Conservation (phyloP, 1,140 invertebrate genomes). For the Drosophila ficusphila region DNA sequence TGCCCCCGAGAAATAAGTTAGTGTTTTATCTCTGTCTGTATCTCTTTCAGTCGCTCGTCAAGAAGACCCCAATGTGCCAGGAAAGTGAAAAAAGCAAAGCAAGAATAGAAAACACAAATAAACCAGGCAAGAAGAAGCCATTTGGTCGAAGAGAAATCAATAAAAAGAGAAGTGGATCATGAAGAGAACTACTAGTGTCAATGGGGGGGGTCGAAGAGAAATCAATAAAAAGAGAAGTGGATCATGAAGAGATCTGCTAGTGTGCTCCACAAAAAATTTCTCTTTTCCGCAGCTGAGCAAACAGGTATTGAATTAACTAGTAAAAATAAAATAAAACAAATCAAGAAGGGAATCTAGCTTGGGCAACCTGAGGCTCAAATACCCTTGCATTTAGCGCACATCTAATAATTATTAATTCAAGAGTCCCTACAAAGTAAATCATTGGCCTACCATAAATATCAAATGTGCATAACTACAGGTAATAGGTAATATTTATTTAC, state of each 20-base stretch:
- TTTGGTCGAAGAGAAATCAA: conserved; percentile 21
- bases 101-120: not conserved
- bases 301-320: conserved; percentile 6
- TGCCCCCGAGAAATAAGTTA: not conserved
- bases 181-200: not conserved
- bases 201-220: conserved; percentile 9
- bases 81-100: conserved; percentile 1
- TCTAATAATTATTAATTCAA: too few species aligned
- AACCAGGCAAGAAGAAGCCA: not conserved
- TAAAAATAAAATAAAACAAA: conserved; percentile 1
- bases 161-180: not conserved
- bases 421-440: too few species aligned
- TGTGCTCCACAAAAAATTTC: not conserved
- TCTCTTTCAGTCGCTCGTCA: not conserved
- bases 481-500: too few species aligned
- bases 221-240: conserved; percentile 12
- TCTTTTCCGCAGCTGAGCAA: conserved; percentile 26
- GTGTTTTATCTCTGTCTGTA: not conserved
- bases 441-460: too few species aligned
- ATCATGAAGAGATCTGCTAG: not conserved
- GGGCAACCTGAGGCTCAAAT: conserved; percentile 13
- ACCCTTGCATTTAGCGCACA: too few species aligned
- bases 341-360: conserved; percentile 13
- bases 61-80: conserved; percentile 20
- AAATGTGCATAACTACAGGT: too few species aligned